A percentile compares a stretch with the other conserved stretches of the same genome.
phyloP scores from a whole-genome alignment of 2,888 invertebrate species.

The Drosophila nigricruria region DNA sequence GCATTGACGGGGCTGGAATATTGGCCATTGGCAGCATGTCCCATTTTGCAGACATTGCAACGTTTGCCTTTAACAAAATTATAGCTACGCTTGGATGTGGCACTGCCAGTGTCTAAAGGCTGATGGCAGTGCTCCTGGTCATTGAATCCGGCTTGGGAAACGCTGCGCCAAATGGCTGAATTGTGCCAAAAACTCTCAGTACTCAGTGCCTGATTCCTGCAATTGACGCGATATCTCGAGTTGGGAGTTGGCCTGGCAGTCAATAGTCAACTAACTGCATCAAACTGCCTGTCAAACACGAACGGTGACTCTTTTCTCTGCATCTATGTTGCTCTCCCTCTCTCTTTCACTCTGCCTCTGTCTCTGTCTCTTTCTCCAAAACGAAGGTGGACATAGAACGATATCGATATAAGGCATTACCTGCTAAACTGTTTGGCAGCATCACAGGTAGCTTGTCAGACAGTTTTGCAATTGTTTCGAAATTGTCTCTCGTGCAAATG shows the following conservation, averaged over 20 bases:
- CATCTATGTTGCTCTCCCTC: not conserved
- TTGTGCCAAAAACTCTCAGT: constrained; percentile 72
- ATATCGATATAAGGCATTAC: constrained; percentile 82
- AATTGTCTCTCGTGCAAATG: constrained; percentile 81
- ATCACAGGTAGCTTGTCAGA: constrained; percentile 77
- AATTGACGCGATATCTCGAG: constrained; percentile 74
- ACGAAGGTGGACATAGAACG: constrained; percentile 41
- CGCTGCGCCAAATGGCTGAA: constrained; percentile 45
- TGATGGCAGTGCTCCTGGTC: constrained; percentile 20
- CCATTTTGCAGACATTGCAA: constrained; percentile 71
- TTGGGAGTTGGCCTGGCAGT: constrained; percentile 62
- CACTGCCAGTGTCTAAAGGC: constrained; percentile 27
- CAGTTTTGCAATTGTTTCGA: constrained; percentile 82
- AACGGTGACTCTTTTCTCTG: constrained; percentile 39
- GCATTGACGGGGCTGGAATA: constrained; percentile 55
- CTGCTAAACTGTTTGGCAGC: constrained; percentile 81
- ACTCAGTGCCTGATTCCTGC: constrained; percentile 52
- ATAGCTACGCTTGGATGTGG: constrained; percentile 61
- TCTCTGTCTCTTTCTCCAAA: constrained; percentile 13
- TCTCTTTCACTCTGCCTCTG: constrained; percentile 15
- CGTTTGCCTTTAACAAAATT: constrained; percentile 78
- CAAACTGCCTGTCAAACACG: constrained; percentile 71
- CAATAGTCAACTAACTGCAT: constrained; percentile 77
- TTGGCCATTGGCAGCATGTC: constrained; percentile 68
- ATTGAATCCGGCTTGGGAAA: constrained; percentile 27